Evolutionary conservation across 2,113 vertebrate species (phyloP), one percentile per base, ranked within the genome.

Genomic region (Bubalus kerabau): DNA sequence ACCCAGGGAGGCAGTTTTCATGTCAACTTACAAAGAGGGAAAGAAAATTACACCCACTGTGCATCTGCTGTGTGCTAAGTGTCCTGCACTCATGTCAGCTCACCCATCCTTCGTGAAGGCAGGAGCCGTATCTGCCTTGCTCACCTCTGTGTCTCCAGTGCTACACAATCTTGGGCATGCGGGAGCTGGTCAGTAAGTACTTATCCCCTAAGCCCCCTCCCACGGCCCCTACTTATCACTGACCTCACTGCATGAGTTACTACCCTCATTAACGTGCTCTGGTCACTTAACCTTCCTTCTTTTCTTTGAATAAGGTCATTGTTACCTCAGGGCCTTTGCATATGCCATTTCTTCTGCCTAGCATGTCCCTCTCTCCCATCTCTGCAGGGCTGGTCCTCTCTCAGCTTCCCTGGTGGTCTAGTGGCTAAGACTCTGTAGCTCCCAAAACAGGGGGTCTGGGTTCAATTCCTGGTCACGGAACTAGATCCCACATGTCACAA

Each of bases 1-100:
- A 80, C 40, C 64, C 67, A 78, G 78, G 52, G 92, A 92, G 80
- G 87, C 90, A 43, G 67, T 83, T 94, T 92, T 93, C 84, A 87
- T 19, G 85, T 87, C 52, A 2, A 82, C 64, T 96, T 88, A 74
- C 64, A 96, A 94, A 94, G 82, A 94, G 64, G 94, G 81, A 87
- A 50, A 97, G 80, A 90, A 83, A 85, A 46, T 64, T 2, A 94
- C 86, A 50, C 94, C 87, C 96, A 94, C 87, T 0, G 46, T 87
- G 62, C 84, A 92, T 78, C 87, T 94, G 94, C 71, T 52, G 7
- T 28, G 81, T 48, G 80, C 78, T 40, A 56, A 48, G 82, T 19
- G 84, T 84, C 90, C 11, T 57, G 54, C 15, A 7, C 6, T 11
- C 26, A 0, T 1, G 43, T 24, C 40, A 11, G 21, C 57, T 62